Evolutionary conservation across 2,888 invertebrate genomes (phyloP).

Genomic region (Zeuzera pyrina): DNA sequence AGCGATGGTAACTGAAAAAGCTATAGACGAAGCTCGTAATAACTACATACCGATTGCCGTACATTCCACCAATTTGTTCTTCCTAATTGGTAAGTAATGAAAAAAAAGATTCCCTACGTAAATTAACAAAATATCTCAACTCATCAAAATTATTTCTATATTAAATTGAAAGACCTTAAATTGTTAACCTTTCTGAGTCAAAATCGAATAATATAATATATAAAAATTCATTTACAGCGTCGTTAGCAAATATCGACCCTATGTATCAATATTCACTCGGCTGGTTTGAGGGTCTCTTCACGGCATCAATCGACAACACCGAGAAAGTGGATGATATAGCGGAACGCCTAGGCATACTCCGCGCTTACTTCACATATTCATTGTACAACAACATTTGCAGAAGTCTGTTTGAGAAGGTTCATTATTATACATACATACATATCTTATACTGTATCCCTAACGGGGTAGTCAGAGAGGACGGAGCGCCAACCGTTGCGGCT

Average conservation of each 20-base stretch:
- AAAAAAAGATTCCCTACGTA: not conserved
- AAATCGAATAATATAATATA: not conserved
- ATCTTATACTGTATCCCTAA: too few relatives aligned
- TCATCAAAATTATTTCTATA: conserved; percentile 4
- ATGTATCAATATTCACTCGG: conserved; percentile 97
- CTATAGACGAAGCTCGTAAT: conserved; percentile 87
- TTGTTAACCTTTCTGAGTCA: not conserved
- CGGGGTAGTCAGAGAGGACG: too few relatives aligned
- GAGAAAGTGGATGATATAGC: conserved; percentile 87
- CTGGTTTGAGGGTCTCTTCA: conserved; percentile 95
- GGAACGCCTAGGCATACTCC: conserved; percentile 81
- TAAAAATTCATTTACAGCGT: conserved; percentile 71
- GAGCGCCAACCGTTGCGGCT: too few relatives aligned
- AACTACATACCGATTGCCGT: conserved; percentile 93
- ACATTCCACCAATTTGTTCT: conserved; percentile 92
- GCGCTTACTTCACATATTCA: conserved; percentile 88
- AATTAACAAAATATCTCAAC: conserved; percentile 1
- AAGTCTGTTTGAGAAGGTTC: conserved; percentile 92
- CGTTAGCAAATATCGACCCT: conserved; percentile 92
- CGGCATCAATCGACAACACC: conserved; percentile 88
- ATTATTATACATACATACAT: too few relatives aligned
- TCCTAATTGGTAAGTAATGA: conserved; percentile 80
- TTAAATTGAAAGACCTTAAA: conserved; percentile 4
- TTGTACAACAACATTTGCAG: conserved; percentile 93
- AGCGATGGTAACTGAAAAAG: conserved; percentile 90